A percentile compares a stretch with the other conserved stretches of the same genome.
These are phyloP conservation scores for Clarias gariepinus DNA, from an alignment of 2,113 vertebrate genomes.

Conservation along the genomic window DNA sequence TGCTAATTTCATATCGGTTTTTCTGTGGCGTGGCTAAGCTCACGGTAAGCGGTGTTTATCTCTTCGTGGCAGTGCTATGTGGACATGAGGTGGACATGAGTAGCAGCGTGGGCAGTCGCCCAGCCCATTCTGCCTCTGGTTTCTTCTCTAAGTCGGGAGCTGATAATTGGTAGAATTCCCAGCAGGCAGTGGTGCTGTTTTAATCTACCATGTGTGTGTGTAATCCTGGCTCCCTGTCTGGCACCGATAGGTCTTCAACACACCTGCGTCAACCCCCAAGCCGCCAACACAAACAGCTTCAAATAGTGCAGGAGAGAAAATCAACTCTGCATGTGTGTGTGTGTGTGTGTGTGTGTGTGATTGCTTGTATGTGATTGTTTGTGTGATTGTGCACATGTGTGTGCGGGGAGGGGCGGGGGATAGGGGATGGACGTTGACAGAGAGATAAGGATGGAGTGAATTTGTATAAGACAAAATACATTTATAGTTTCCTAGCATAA, in stretches of 20 bases:
- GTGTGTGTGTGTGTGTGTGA: background rate
- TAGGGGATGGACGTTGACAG: background rate
- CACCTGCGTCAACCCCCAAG: conserved; percentile 62
- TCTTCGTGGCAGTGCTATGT: conserved; percentile 63
- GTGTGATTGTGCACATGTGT: background rate
- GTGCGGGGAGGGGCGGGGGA: no score
- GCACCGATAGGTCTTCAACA: conserved; percentile 61
- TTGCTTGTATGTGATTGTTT: background rate
- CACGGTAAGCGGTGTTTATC: conserved; percentile 70
- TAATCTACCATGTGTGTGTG: conserved; percentile 68
- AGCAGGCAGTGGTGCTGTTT: conserved; percentile 65
- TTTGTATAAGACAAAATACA: conserved; percentile 20
- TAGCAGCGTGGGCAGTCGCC: conserved; percentile 53
- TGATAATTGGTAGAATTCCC: conserved; percentile 77
- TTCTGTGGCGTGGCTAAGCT: conserved; percentile 54
- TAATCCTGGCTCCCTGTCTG: conserved; percentile 72
- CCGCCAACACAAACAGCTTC: conserved; percentile 60
- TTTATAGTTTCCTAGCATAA: conserved; percentile 1
- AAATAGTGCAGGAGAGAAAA: conserved; percentile 45
- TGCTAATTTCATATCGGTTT: conserved; percentile 62
- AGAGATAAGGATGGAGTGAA: background rate
- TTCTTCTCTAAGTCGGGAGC: conserved; percentile 58
- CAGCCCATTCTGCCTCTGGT: conserved; percentile 46
- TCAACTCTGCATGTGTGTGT: conserved; percentile 15
- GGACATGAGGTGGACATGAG: conserved; percentile 59